These are phyloP conservation scores for Ameiurus melas DNA, from an alignment of 2,113 vertebrate genomes.

Conservation along the genomic window DNA sequence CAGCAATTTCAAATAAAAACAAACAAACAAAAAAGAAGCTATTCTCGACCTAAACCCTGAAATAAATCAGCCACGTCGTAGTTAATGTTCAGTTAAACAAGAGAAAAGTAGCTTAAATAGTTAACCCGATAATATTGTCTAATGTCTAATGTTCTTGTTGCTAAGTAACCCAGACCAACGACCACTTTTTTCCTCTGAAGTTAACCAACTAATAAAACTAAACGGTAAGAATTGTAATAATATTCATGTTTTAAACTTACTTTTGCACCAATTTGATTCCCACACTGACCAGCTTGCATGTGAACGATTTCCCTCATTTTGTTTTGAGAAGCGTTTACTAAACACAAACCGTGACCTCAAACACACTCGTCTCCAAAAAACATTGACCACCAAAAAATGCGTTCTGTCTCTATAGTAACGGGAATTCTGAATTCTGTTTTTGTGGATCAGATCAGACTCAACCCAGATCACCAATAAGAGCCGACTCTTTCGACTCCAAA, in stretches of 20 bases:
- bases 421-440: background rate
- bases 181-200: too few species aligned
- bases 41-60: background rate
- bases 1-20: too few species aligned
- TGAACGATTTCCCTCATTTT: too few species aligned
- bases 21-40: background rate
- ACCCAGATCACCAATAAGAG: background rate
- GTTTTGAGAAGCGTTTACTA: too few species aligned
- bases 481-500: background rate
- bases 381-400: background rate
- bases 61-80: background rate
- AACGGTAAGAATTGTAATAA: background rate
- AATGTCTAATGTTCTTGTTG: background rate
- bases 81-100: background rate
- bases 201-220: background rate
- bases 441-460: background rate
- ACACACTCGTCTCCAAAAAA: background rate
- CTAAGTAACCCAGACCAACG: background rate
- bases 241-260: too few species aligned
- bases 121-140: background rate
- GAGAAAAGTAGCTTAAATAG: background rate
- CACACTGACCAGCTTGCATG: too few species aligned
- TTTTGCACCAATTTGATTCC: too few species aligned
- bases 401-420: constrained; percentile 34
- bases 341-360: background rate